A percentile compares a stretch with the other conserved stretches of the same genome.
These are phyloP conservation scores for Blera fallax DNA, from an alignment of 2,888 invertebrate genomes.

Conservation along the genomic window DNA sequence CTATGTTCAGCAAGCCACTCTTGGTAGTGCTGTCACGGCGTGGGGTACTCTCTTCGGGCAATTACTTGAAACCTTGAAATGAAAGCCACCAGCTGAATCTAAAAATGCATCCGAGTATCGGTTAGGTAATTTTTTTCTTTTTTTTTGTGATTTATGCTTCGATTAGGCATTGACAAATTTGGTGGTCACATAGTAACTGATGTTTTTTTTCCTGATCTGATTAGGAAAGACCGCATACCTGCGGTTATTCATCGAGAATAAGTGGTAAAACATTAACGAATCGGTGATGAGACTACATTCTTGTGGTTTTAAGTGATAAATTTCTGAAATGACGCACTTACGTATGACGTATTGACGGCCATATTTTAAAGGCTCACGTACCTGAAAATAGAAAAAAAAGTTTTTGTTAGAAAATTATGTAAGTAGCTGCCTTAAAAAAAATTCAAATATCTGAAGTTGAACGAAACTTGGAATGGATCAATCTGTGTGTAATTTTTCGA, in stretches of 20 bases:
- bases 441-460: no score
- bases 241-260: not conserved
- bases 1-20: not conserved
- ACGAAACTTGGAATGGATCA: no score
- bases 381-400: constrained; percentile 1
- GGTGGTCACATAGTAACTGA: not conserved
- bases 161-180: constrained; percentile 1
- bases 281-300: not conserved
- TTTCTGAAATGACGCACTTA: not conserved
- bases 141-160: constrained; percentile 16
- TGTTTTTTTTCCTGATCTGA: not conserved
- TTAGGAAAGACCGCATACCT: not conserved
- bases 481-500: no score
- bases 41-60: not conserved
- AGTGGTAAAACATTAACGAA: not conserved
- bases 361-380: not conserved
- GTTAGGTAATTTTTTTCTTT: constrained; percentile 29
- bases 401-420: not conserved
- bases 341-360: not conserved
- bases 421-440: not conserved
- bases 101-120: constrained; percentile 14
- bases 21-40: no score
- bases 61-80: constrained; percentile 27
- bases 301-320: not conserved
- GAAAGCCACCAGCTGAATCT: not conserved